Evolutionary conservation across 1,140 invertebrate genomes (phyloP), one percentile per base, ranked within the genome.

Genomic region (Scylla paramamosain): DNA sequence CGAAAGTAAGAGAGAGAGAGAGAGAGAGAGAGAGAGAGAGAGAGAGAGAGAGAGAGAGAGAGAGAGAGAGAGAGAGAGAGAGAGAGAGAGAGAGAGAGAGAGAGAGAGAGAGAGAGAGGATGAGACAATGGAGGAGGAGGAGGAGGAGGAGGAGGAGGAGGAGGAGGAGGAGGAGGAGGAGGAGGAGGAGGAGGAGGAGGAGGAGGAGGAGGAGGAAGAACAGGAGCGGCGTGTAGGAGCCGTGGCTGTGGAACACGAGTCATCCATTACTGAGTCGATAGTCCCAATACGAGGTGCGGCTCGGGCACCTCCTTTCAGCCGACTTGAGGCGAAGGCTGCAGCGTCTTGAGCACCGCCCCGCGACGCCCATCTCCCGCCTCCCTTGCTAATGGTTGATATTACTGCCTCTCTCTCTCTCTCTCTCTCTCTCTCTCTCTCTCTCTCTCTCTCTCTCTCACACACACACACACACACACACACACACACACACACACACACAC

Each of bases 191-290:
- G 16, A 10, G 20, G 4, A 84, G 45, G 25, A 86, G 14, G 32
- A 87, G 82, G 16, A 59, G 48, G 82, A 86, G 31, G 0, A 86
- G 83, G 28, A 84, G 28, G 83, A 59, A 29, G 28, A 86, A 84
- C 45, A 93, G 82, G 82, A 87, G 92, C 77, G 92, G 84, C 31
- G 93, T 89, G 93, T 82, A 77, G 93, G 86, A 93, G 86, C 89
- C 45, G 52, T 90, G 93, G 93, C n/a, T 94, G 93, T 45, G 87
- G 93, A 94, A 94, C 93, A 94, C 93, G 86, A 59, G 93, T 94
- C 93, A 94, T 94, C 93, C 93, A 94, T 94, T 94, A 94, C 93
- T 8, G 52, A 94, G 93, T 94, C 93, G 93, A 94, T 94, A 89
- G 93, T 94, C 87, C 93, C 93, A 59, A 90, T 93, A 94, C 84